Evolutionary conservation across 2,888 invertebrate genomes (phyloP).

Genomic region (Nemoura dubitans): DNA sequence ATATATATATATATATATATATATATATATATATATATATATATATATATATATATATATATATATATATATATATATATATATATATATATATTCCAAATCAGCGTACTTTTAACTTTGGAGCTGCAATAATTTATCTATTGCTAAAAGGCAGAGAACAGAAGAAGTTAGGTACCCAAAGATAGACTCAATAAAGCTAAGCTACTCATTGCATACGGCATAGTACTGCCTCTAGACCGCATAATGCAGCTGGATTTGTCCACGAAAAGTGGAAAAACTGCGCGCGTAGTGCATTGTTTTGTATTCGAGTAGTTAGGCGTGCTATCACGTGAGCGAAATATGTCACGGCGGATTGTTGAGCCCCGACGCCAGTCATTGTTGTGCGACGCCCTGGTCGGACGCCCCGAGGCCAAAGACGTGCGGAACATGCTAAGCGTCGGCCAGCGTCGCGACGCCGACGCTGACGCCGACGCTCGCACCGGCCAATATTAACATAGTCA

Average conservation of each 20-base stretch:
- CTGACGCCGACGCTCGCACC: background rate
- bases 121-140: too few species aligned
- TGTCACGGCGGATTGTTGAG: background rate
- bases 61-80: too few species aligned
- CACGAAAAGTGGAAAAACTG: background rate
- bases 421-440: background rate
- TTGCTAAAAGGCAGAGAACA: too few species aligned
- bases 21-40: too few species aligned
- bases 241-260: background rate
- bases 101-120: too few species aligned
- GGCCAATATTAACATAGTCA: background rate
- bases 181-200: background rate
- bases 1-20: too few species aligned
- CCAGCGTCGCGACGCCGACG: background rate
- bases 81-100: too few species aligned
- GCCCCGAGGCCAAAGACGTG: background rate
- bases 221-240: background rate
- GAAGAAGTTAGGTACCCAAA: background rate
- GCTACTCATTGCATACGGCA: background rate
- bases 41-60: too few species aligned
- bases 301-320: background rate
- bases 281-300: constrained; percentile 9
- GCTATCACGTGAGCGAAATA: background rate
- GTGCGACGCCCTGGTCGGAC: background rate
- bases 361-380: constrained; percentile 7